Base-by-base conservation (phyloP, 2,113 vertebrate genomes). In the Labrus mixtus region DNA sequence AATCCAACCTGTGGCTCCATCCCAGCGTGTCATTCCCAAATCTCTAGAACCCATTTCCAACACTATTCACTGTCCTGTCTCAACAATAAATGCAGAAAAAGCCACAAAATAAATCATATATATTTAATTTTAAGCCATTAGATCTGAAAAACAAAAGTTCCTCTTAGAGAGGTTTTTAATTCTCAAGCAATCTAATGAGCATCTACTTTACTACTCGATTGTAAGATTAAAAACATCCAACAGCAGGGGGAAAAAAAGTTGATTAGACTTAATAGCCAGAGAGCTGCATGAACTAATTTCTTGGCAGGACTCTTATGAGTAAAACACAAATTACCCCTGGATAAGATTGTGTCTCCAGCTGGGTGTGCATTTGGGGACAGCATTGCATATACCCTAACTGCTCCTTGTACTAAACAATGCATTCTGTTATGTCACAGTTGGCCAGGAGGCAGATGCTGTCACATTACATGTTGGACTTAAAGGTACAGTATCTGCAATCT, bases 161-260 rank as follows among this genome's bases (percentile, higher is more conserved):
- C n/a, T n/a, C n/a, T n/a, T n/a, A n/a, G n/a, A n/a, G n/a, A n/a
- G n/a, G n/a, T n/a, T n/a, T n/a, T n/a, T n/a, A n/a, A n/a, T n/a
- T n/a, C n/a, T 73, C 53, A 16, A 36, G 39, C 68, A 72, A 71
- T 15, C 11, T 73, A 78, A 85, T 60, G 58, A 74, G 65, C 70
- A 75, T 73, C 57, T 78, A 79, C 36, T 82, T 70, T 63, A 48
- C 43, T 55, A 58, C 45, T 68, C 61, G 33, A 53, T 64, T 45
- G 22, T 15, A 51, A 45, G 25, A 74, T 72, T 45, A 82, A 72
- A 83, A 76, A 25, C 51, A 70, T 37, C 64, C 48, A 76, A 68
- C n/a, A 75, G 36, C 1, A 33, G 59, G 22, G 22, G 22, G 9
- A 60, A 53, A 60, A 85, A 66, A 48, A 25, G 19, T 6, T 41